These are phyloP conservation scores for Osmoderma eremita DNA, from an alignment of 2,888 invertebrate species.

Conservation along the genomic window DNA sequence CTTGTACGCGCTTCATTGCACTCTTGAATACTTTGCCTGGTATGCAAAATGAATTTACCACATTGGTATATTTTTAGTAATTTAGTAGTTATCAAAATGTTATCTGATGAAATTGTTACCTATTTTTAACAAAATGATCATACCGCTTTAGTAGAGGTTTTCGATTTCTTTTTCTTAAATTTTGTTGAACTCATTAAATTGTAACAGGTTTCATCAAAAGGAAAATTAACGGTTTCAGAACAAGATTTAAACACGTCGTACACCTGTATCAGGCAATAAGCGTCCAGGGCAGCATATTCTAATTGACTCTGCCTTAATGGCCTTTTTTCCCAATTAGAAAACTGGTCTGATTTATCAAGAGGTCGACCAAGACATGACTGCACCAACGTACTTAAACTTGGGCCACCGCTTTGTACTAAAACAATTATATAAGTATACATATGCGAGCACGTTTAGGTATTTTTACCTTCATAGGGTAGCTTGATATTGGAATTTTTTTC, in stretches of 20 bases:
- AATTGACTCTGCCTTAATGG: slow-evolving; percentile 83
- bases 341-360: slow-evolving; percentile 88
- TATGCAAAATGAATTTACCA: no score
- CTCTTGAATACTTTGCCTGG: no score
- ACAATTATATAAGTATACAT: slow-evolving; percentile 11
- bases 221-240: slow-evolving; percentile 66
- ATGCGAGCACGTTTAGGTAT: not conserved
- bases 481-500: slow-evolving; percentile 66
- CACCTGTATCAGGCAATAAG: slow-evolving; percentile 84
- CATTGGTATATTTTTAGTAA: no score
- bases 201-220: slow-evolving; percentile 73
- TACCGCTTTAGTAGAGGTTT: slow-evolving; percentile 53
- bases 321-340: slow-evolving; percentile 90
- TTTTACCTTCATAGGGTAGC: slow-evolving; percentile 67
- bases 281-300: slow-evolving; percentile 88
- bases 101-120: no score
- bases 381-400: slow-evolving; percentile 78
- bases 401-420: slow-evolving; percentile 46
- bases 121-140: not conserved
- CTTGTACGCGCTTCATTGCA: no score
- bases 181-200: slow-evolving; percentile 69
- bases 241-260: slow-evolving; percentile 72
- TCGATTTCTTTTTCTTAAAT: slow-evolving; percentile 59
- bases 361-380: slow-evolving; percentile 79
- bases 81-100: no score